Base-by-base conservation (phyloP, 2,888 invertebrate genomes). In the Rhodophaea formosa region DNA sequence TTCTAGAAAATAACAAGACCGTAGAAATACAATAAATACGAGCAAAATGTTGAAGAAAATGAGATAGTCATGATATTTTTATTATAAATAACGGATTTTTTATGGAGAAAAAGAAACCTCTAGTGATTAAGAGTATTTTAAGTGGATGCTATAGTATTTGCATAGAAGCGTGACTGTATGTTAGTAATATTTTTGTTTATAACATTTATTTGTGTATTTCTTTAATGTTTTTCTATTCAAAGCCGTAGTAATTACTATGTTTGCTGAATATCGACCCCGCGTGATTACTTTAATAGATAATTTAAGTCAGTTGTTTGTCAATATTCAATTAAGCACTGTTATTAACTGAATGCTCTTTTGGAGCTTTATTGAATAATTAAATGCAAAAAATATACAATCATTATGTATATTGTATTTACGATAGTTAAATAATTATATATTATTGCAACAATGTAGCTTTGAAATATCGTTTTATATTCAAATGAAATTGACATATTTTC, bases 251-350 rank as follows among this genome's bases (percentile, higher is more conserved):
- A 39, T 39, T 39, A 39, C 8, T 39, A 39, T 8, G n/a, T 39
- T 6, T 39, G n/a, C n/a, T 2, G 39, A 12, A n/a, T n/a, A 12
- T 39, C 23, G 12, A 39, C 39, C 39, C 12, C n/a, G 39, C 39
- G 12, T 39, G 10, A 3, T 5, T 39, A 39, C 10, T 39, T 39
- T 35, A n/a, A n/a, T n/a, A n/a, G n/a, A n/a, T 39, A 39, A n/a
- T 39, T 8, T n/a, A n/a, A 39, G 39, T 10, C 39, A 39, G 39
- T 39, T 46, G 3, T 8, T 23, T 23, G 46, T 46, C 46, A 17
- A 23, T 46, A 46, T 46, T 46, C 46, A 46, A 46, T 46, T 46
- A 46, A 10, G 16, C 44, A 39, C 39, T 39, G 23, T 23, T 12
- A 23, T 46, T 46, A 45, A 16, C 17, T 45, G 14, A 16, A 3